Evolutionary conservation across 2,797 vertebrate genomes (phyloP), one percentile per base, ranked within the genome.

Genomic region (Chelon auratus): DNA sequence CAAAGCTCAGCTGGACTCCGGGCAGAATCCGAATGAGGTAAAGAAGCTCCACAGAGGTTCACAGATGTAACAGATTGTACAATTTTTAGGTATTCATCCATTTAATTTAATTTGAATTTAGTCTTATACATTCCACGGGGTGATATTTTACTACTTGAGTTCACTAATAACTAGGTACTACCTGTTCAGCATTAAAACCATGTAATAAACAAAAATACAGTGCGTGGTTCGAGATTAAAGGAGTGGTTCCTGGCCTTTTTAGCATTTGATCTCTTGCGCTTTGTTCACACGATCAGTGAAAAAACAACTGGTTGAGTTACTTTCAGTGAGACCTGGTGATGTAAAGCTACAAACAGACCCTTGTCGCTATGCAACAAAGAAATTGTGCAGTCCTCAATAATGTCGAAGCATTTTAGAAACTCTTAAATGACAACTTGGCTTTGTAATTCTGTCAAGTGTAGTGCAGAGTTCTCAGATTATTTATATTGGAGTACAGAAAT

Each of bases 21-120:
- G 94, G 57, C 95, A 96, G 90, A 95, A 94, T 72, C 75, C 86
- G 39, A 92, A 87, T 64, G 93, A 94, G 92, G 93, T 94, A 77
- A 69, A 72, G 22, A 15, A 51, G 63, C 72, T 65, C 79, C 62
- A 17, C 54, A 17, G 71, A 59, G 43, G 51, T 54, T 30, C 1
- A 15, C 63, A 22, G 22, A 22, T 22, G 22, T 22, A 22, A 22
- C 22, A 70, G 60, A 57, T 64, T 54, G 24, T 22, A 76, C 30
- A 30, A 30, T 30, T 30, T 30, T 30, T 3, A 30, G 30, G 30
- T 6, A 30, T 30, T 62, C 69, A 18, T 53, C 36, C 2, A 30
- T 30, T 30, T 30, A 30, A 30, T 30, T 30, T 30, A 6, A 30
- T 30, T 30, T 30, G 2, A 30, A 30, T 30, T 30, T 4, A 30